These are phyloP conservation scores for Pristionchus entomophagus DNA, from an alignment of 2,888 invertebrate species.

Conservation along the genomic window DNA sequence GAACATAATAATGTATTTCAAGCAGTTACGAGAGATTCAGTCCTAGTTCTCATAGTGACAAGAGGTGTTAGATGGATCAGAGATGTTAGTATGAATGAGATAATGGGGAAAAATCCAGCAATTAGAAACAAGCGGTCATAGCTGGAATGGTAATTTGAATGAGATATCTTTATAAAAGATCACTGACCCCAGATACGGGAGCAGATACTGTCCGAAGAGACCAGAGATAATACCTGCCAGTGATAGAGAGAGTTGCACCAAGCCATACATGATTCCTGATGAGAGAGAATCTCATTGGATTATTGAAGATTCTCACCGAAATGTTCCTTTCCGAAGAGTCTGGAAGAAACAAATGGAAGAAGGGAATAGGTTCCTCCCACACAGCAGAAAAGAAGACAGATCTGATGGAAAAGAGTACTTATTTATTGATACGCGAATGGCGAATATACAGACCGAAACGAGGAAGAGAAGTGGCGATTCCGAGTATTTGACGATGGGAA, in stretches of 20 bases:
- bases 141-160: conserved; percentile 56
- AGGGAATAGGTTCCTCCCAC: conserved; percentile 73
- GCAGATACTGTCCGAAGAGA: conserved; percentile 61
- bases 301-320: conserved; percentile 54
- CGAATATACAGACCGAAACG: conserved; percentile 50
- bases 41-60: conserved; percentile 4
- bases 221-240: conserved; percentile 71
- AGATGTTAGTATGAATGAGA: conserved; percentile 64
- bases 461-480: conserved; percentile 60
- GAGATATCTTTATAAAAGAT: neutral
- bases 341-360: conserved; percentile 70
- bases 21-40: neutral
- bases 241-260: conserved; percentile 66
- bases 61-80: conserved; percentile 59
- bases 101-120: conserved; percentile 52
- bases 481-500: conserved; percentile 62
- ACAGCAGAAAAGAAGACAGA: conserved; percentile 69
- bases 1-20: neutral
- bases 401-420: conserved; percentile 51
- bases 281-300: neutral
- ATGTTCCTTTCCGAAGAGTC: conserved; percentile 69
- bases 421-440: neutral
- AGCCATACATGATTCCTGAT: conserved; percentile 67
- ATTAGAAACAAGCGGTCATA: conserved; percentile 67
- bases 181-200: conserved; percentile 39